These are phyloP conservation scores for Dusona sp. DNA, from an alignment of 2,888 invertebrate genomes.

Conservation along the genomic window DNA sequence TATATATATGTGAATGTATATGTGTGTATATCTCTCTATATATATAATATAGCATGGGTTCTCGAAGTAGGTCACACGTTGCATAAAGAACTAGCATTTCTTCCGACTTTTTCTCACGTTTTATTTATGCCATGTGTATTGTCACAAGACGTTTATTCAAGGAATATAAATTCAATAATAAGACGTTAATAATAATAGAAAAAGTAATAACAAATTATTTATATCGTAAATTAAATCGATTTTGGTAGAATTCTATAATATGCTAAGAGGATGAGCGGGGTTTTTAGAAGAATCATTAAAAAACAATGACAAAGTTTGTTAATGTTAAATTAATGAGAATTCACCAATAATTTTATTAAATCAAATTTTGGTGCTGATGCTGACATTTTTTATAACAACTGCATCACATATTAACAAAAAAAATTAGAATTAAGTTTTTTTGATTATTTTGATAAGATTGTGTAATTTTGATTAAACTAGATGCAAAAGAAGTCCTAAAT, in stretches of 20 bases:
- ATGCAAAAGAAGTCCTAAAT: constrained; percentile 12
- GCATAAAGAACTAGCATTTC: constrained; percentile 64
- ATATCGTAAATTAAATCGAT: no score
- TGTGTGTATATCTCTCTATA: constrained; percentile 16
- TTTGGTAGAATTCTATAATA: no score
- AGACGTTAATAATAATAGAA: not conserved
- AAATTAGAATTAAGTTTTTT: not conserved
- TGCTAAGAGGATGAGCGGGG: no score
- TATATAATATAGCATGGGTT: constrained; percentile 21
- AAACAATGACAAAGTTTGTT: no score
- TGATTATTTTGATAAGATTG: not conserved
- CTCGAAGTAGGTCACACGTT: constrained; percentile 66
- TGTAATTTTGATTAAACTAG: not conserved
- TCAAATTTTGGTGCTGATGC: not conserved
- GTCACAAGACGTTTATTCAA: not conserved
- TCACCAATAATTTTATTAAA: no score
- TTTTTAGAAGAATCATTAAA: no score
- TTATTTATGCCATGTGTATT: not conserved
- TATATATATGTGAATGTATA: constrained; percentile 5
- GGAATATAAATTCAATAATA: not conserved
- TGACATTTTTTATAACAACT: not conserved
- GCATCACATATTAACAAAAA: not conserved
- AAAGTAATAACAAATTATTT: not conserved
- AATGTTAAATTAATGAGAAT: no score
- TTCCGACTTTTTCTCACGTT: constrained; percentile 50